Evolutionary conservation across 2,797 vertebrate species (phyloP), one percentile per base, ranked within the genome.

Genomic region (Luscinia luscinia): DNA sequence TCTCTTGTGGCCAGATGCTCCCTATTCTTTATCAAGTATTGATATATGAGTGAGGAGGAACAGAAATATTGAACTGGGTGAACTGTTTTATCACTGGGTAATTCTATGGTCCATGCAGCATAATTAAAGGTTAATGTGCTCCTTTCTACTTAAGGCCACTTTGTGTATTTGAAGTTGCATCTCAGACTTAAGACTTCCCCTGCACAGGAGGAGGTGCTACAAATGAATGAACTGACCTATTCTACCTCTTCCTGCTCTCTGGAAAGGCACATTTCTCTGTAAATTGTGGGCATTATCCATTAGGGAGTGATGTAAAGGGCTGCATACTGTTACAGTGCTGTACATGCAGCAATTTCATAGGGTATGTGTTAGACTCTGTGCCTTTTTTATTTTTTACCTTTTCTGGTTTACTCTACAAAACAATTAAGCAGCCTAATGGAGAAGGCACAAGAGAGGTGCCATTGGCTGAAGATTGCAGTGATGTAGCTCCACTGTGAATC

Each of bases 391-490:
- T 82, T 79, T 57, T 59, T 54, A 21, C 24, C 24, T 70, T 34
- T 88, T 88, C 43, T 79, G 30, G 38, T 82, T 79, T 72, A 48
- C 62, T n/a, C 10, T 54, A 8, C 8, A 55, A 79, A 86, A 74
- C 38, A 82, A 74, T 24, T 34, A 55, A 87, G 49, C 45, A 77
- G 26, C 46, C 58, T 83, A 64, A 79, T 19, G 51, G 61, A 75
- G 94, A 94, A 97, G 95, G 96, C 92, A 94, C 94, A 97, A 97
- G 95, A 96, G 91, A 98, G 95, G 97, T 98, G 97, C 97, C 96
- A 96, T 97, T 98, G 97, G 95, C 95, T 94, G 96, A 93, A 55
- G 43, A 64, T 95, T 94, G 89, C 93, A 90, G 96, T 95, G 96
- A 94, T 95, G 93, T 92, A 96, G 94, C 61, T 97, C 97, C 96